Percentiles rank a stretch among this genome's conserved stretches.
Conservation (phyloP, 2,797 vertebrate genomes). For the Sebastes reedi region DNA sequence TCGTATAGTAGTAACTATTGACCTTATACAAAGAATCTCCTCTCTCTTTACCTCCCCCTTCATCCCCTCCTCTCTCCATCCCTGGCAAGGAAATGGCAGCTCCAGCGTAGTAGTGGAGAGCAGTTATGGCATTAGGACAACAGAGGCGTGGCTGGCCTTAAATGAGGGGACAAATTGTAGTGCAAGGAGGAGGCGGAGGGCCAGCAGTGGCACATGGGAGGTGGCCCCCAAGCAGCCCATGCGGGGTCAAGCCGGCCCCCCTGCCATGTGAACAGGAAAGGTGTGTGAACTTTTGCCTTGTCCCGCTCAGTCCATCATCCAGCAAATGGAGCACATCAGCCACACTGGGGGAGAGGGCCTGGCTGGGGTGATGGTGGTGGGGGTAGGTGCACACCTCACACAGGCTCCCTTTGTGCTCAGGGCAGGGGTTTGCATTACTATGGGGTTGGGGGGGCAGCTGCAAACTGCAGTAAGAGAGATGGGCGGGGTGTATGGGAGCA, state of each 20-base stretch:
- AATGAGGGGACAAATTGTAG: constrained; percentile 77
- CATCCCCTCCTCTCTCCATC: constrained; percentile 30
- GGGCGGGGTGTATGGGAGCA: constrained; percentile 37
- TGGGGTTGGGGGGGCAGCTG: constrained; percentile 53
- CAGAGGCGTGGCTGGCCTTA: constrained; percentile 64
- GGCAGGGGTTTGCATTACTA: constrained; percentile 84
- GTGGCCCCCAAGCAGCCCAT: constrained; percentile 72
- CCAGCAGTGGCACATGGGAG: constrained; percentile 61
- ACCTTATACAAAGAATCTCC: constrained; percentile 58
- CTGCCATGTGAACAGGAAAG: constrained; percentile 94
- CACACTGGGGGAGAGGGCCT: constrained; percentile 67
- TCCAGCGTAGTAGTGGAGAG: constrained; percentile 51
- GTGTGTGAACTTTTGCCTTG: constrained; percentile 95
- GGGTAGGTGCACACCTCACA: constrained; percentile 77
- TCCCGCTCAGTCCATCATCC: constrained; percentile 90
- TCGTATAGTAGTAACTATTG: constrained; percentile 31
- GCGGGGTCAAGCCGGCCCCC: constrained; percentile 82
- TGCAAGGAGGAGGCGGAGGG: constrained; percentile 37
- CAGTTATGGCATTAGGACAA: constrained; percentile 66
- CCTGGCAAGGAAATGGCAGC: constrained; percentile 61
- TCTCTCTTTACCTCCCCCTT: constrained; percentile 22
- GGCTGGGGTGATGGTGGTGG: constrained; percentile 31
- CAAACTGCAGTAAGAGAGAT: constrained; percentile 50
- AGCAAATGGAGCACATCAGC: constrained; percentile 94
- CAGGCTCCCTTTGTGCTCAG: constrained; percentile 91